A percentile compares a stretch with the other conserved stretches of the same genome.
phyloP scores from a whole-genome alignment of 37 sponge, comb jelly and placozoan genomes.

The Hormiphora californensis region DNA sequence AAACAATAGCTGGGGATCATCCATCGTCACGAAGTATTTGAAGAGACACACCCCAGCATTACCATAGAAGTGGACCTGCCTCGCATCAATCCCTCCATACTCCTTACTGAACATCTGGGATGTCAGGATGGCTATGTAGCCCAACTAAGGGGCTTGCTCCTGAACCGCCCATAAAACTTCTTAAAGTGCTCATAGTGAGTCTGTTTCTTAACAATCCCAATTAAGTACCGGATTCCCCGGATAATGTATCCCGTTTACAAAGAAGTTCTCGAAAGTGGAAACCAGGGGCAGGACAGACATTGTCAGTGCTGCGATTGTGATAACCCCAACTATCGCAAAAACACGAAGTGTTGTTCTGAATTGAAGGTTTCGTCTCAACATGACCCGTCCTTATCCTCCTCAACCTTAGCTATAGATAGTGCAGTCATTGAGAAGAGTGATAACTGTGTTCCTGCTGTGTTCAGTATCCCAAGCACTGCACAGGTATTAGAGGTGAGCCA shows the following conservation, averaged over 20 bases:
- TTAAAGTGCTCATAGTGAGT: neutral
- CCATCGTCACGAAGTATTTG: constrained; percentile 12
- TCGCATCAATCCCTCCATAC: neutral
- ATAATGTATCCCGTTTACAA: constrained; percentile 14
- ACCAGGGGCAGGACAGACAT: neutral
- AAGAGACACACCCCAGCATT: constrained; percentile 21
- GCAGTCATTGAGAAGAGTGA: constrained; percentile 9
- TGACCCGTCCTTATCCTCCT: neutral
- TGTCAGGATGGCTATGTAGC: neutral
- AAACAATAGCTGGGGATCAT: neutral
- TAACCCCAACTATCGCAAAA: too few relatives aligned
- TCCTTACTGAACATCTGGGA: neutral
- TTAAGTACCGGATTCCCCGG: neutral
- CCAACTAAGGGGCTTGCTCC: neutral
- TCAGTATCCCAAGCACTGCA: neutral
- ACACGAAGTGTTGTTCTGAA: too few relatives aligned
- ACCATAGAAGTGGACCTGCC: constrained; percentile 22
- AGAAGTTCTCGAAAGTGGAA: neutral
- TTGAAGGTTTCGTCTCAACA: neutral
- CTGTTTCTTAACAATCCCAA: neutral
- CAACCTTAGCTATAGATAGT: neutral
- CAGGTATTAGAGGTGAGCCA: neutral
- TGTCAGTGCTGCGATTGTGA: neutral
- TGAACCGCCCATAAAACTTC: neutral
- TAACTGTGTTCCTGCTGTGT: neutral